These are phyloP conservation scores for Drosophila quasianomalipes DNA, from an alignment of 2,888 invertebrate genomes.

Conservation along the genomic window DNA sequence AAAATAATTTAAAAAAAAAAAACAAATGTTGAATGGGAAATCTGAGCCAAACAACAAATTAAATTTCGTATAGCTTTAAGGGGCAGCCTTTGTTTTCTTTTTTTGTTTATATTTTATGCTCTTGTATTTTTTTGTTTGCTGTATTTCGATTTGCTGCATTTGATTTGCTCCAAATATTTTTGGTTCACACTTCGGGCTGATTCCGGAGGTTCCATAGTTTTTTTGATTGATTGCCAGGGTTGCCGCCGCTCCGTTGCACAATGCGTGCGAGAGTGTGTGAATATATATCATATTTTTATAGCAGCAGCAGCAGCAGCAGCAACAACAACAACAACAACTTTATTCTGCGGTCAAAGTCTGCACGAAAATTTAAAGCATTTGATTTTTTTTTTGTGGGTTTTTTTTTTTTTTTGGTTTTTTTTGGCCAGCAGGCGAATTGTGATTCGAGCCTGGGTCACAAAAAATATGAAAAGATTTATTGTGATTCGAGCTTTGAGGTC, in stretches of 20 bases:
- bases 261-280: slow-evolving; percentile 71
- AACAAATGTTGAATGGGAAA: slow-evolving; percentile 16
- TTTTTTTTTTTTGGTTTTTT: background rate
- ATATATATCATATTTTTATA: slow-evolving; percentile 80
- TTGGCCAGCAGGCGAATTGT: slow-evolving; percentile 29
- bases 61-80: slow-evolving; percentile 16
- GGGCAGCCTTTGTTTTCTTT: slow-evolving; percentile 20
- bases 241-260: slow-evolving; percentile 28
- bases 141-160: slow-evolving; percentile 56
- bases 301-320: slow-evolving; percentile 37
- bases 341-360: slow-evolving; percentile 71
- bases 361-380: slow-evolving; percentile 69
- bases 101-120: slow-evolving; percentile 8
- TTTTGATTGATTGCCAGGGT: slow-evolving; percentile 75
- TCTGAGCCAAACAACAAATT: slow-evolving; percentile 13
- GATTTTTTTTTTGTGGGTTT: slow-evolving; percentile 25
- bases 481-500: slow-evolving; percentile 37
- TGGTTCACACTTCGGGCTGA: slow-evolving; percentile 71
- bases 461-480: slow-evolving; percentile 69
- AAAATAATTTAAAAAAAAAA: background rate
- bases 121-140: slow-evolving; percentile 21
- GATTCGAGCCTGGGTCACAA: slow-evolving; percentile 44
- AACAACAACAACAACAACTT: slow-evolving; percentile 43
- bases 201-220: slow-evolving; percentile 66
- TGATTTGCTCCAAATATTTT: slow-evolving; percentile 79